Base-by-base conservation (phyloP, 2,113 vertebrate genomes). In the Phrynocephalus versicolor region DNA sequence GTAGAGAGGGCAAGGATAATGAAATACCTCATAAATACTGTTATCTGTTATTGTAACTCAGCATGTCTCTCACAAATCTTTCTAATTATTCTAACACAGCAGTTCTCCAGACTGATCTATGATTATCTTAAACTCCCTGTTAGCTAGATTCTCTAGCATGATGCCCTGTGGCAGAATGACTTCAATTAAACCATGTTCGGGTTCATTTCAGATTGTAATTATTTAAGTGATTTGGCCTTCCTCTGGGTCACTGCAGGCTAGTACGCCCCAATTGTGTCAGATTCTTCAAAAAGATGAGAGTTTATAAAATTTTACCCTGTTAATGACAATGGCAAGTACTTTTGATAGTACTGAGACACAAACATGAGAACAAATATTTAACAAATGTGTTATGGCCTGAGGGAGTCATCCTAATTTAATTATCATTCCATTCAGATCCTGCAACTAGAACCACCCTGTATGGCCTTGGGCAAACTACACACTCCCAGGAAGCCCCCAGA, bases 301-400 rank as follows among this genome's bases (percentile, higher is more conserved):
- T 65, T 72, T 55, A 55, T 27, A 16, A 14, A n/a, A 6, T 39
- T 1, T 74, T 25, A 30, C 85, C 58, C 35, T 37, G 69, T 15
- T 83, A 78, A 39, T 10, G 58, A 73, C 74, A 62, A 37, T 4
- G 6, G 30, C 6, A 25, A 74, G 13, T 21, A 25, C 78, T 58
- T 88, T 27, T 30, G 72, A 81, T 27, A 58, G 64, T 88, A 67
- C 57, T 8, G 88, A 89, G 82, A 88, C 87, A 81, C 33, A 14
- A 1, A 0, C 0, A 27, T 5, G n/a, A 7, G 27, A 16, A 33
- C 15, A 55, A 41, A 21, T 0, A 3, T 75, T 58, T n/a, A n/a
- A n/a, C n/a, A n/a, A n/a, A n/a, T n/a, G n/a, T n/a, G n/a, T n/a
- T n/a, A n/a, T n/a, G n/a, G n/a, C n/a, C n/a, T n/a, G n/a, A n/a